Base-by-base conservation (phyloP, 2,888 invertebrate species). In the Iphiclides podalirius region DNA sequence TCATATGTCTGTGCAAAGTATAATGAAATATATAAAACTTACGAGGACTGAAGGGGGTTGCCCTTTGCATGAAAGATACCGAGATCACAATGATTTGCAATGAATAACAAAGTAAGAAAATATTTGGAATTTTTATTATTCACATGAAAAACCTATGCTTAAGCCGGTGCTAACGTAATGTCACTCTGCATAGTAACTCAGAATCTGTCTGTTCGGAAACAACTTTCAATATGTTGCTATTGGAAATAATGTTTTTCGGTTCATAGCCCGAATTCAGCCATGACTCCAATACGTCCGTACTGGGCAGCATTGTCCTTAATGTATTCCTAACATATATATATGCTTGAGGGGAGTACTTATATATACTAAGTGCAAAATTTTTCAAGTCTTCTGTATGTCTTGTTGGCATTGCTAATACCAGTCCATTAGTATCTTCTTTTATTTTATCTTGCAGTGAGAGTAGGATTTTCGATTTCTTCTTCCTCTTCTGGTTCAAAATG, bases 301-400 rank as follows among this genome's bases (percentile, higher is more conserved):
- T 79, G 0, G 88, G 88, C 53, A 88, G 62, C 68, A 86, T 68
- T 1, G 88, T 88, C 52, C 88, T 65, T 58, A 88, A 64, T 4
- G 78, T 79, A 63, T 88, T 88, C 51, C 88, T 76, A 47, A 80
- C 70, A 58, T 88, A 88, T 54, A 88, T 79, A 43, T 88, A 88
- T 0, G 87, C 82, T 60, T 88, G 88, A 0, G 88, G 88, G 0
- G 88, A 87, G 56, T 86, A 87, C 58, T 83, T 87, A 58, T 88
- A 88, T 47, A 87, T 75, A 61, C 82, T 85, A 14, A 88, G 62
- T 0, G 87, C 79, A 46, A 88, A 88, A 55, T 84, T 85, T 61
- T 85, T 87, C 50, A 86, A 68, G 48, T 88, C 88, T 6, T 86
- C 85, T 0, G 88, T 86, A 28, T 88, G 84, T 52, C 78, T 70